Percentiles rank a stretch among this genome's conserved stretches.
phyloP scores from a whole-genome alignment of 2,113 vertebrate species.

The Hyaena hyaena region DNA sequence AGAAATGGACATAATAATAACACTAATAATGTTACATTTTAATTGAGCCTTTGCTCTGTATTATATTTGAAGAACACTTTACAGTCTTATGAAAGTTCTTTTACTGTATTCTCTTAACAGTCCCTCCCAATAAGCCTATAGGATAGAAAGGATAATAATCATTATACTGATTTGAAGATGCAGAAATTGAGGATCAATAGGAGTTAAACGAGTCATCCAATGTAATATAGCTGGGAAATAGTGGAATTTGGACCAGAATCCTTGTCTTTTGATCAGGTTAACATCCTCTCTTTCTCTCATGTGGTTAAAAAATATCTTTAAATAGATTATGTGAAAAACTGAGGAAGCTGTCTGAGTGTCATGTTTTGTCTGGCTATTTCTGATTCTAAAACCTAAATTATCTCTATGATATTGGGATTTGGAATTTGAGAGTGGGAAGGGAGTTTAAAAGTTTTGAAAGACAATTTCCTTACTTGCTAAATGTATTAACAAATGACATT shows the following conservation, averaged over 20 bases:
- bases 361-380: neutral
- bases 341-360: neutral
- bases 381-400: neutral
- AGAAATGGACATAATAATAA: conserved; percentile 18
- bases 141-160: neutral
- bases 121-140: neutral
- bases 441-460: neutral
- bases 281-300: neutral
- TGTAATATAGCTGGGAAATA: neutral
- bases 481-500: neutral
- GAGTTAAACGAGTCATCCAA: neutral
- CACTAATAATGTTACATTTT: neutral
- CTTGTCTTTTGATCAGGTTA: neutral
- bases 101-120: neutral
- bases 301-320: neutral
- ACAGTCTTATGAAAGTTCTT: neutral
- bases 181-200: neutral
- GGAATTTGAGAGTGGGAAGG: neutral
- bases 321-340: neutral
- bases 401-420: neutral
- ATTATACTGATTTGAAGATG: neutral
- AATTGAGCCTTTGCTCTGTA: neutral
- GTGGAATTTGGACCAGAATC: neutral
- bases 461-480: neutral
- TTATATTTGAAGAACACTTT: neutral